Conservation (phyloP, 2,797 vertebrate species). For the Pseudochirops cupreus region DNA sequence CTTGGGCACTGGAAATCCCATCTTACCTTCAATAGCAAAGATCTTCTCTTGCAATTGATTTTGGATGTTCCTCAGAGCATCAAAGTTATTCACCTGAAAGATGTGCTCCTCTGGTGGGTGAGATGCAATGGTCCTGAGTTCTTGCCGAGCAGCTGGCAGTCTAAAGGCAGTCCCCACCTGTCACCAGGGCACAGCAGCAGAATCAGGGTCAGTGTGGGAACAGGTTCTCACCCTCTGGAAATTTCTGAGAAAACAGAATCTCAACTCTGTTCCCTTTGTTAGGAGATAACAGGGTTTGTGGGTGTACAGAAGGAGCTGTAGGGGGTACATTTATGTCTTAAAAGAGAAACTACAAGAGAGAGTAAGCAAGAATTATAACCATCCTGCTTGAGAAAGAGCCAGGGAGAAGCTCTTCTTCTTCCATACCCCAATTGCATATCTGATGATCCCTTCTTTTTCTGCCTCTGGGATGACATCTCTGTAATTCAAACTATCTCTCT, state of each 20-base stretch:
- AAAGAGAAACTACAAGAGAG: not conserved
- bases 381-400: not conserved
- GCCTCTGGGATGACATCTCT: conserved; percentile 81
- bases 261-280: not conserved
- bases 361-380: not conserved
- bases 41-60: conserved; percentile 83
- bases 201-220: not conserved
- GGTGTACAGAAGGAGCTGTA: not conserved
- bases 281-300: not conserved
- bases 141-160: accelerated
- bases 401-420: conserved; percentile 1
- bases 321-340: not conserved
- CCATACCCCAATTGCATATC: conserved; percentile 87
- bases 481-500: conserved; percentile 62
- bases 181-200: conserved; percentile 10
- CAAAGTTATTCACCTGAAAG: conserved; percentile 80
- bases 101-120: conserved; percentile 60
- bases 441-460: conserved; percentile 75
- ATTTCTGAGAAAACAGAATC: conserved; percentile 32
- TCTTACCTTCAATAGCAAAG: conserved; percentile 84
- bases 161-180: conserved; percentile 75
- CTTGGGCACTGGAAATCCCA: not conserved
- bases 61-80: conserved; percentile 81
- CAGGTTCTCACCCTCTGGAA: conserved; percentile 9
- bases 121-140: conserved; percentile 78